Evolutionary conservation across 2,797 vertebrate genomes (phyloP), one percentile per base, ranked within the genome.

Genomic region (Helostoma temminkii): DNA sequence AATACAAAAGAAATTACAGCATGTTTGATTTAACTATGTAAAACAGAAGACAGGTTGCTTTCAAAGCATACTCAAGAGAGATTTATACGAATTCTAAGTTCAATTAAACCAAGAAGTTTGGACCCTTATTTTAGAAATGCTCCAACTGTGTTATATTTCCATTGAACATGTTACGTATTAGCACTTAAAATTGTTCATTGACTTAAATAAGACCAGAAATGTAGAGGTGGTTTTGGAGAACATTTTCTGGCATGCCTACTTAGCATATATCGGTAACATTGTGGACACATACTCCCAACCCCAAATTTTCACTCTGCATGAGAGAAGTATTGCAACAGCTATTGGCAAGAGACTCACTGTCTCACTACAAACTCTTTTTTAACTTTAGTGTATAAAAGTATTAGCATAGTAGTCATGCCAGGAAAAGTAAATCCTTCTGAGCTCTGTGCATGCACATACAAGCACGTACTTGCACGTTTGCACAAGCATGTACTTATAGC

Each of bases 391-490:
- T 83, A 87, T 80, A 76, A 88, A 88, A 85, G 89, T 82, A 90
- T 89, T 86, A 90, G 80, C 56, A 46, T 56, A 73, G 63, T 53
- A 19, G 43, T 74, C 59, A 71, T 87, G 88, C 90, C 90, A 92
- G 89, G 86, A 92, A 91, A 91, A 90, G 81, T 89, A 88, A 91
- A 91, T 85, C 84, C 85, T 79, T 81, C 22, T 46, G 68, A 76
- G 77, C 71, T 78, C 54, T 41, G 54, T 72, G 78, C 63, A 64
- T 82, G 74, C 66, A 76, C 76, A 80, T 74, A 62, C 46, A 62
- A 61, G 66, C 39, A 41, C 22, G 67, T 81, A 56, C 57, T 39
- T 73, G 75, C 50, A 47, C 22, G n/a, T 68, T 48, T 53, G 37
- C 69, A 76, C 50, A 57, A 45, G 66, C 45, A 67, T 10, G 56